Evolutionary conservation across 2,113 vertebrate species (phyloP).

Genomic region (Xyliphius kryptos): DNA sequence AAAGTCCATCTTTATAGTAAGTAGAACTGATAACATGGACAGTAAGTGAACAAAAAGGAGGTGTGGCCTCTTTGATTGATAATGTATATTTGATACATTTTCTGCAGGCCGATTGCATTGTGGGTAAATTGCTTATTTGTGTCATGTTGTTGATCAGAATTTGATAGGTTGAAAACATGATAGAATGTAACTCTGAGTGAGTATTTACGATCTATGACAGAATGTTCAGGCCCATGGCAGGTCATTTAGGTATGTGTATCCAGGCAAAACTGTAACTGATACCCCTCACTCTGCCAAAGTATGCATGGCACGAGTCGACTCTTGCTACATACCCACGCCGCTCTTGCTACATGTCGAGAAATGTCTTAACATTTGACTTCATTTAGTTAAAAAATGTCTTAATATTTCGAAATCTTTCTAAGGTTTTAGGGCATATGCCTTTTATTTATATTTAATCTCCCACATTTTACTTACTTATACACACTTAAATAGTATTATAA

Average conservation of each 20-base stretch:
- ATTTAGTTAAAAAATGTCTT: too few relatives aligned
- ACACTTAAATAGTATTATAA: constrained; percentile 3
- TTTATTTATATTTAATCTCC: too few relatives aligned
- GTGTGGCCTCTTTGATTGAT: too few relatives aligned
- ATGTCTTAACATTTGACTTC: constrained; percentile 9
- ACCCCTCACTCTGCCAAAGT: constrained; percentile 6
- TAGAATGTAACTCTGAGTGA: background rate
- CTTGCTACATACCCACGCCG: background rate
- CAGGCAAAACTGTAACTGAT: constrained; percentile 22
- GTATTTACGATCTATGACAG: background rate
- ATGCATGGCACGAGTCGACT: background rate
- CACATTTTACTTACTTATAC: too few relatives aligned
- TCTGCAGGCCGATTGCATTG: too few relatives aligned
- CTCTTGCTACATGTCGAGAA: constrained; percentile 2
- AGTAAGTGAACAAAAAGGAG: too few relatives aligned
- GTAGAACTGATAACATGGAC: too few relatives aligned
- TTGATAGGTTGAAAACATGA: background rate
- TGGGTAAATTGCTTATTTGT: background rate
- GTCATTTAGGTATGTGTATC: constrained; percentile 7
- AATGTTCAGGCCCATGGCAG: background rate
- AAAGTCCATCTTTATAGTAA: too few relatives aligned
- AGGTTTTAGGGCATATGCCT: too few relatives aligned
- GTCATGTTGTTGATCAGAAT: background rate
- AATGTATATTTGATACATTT: too few relatives aligned
- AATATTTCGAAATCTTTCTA: too few relatives aligned